These are phyloP conservation scores for Listronotus oregonensis DNA, from an alignment of 1,140 invertebrate genomes.

Conservation along the genomic window DNA sequence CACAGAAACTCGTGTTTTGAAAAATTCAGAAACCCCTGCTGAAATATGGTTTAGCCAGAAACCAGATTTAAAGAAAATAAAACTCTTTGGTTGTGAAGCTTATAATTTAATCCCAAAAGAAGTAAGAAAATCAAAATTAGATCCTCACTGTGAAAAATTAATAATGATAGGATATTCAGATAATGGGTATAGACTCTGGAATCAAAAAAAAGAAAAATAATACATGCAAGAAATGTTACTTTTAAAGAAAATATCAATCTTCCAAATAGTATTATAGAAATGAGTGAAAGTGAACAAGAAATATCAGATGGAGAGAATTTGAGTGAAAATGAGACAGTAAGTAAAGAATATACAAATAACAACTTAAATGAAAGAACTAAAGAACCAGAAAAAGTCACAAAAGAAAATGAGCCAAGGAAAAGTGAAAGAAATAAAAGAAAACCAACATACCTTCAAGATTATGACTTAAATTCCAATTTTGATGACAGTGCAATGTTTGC, in stretches of 20 bases:
- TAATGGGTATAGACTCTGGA: slow-evolving; percentile 39
- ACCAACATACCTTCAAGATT: no score
- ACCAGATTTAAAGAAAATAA: slow-evolving; percentile 34
- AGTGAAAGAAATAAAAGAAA: no score
- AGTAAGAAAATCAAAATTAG: slow-evolving; percentile 36
- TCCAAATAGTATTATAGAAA: no score
- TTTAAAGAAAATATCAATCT: slow-evolving; percentile 42
- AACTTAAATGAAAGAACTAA: no score
- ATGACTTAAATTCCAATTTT: no score
- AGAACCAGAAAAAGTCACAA: no score
- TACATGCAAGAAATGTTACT: slow-evolving; percentile 46
- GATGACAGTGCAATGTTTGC: no score
- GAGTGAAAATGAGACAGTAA: no score
- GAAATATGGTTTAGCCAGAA: slow-evolving; percentile 36
- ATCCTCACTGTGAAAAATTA: slow-evolving; percentile 35
- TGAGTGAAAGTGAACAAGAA: no score
- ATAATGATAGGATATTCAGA: slow-evolving; percentile 39
- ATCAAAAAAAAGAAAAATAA: slow-evolving; percentile 42
- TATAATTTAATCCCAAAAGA: slow-evolving; percentile 41
- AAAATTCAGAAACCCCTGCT: slow-evolving; percentile 23
- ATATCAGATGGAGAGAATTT: no score
- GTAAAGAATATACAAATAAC: no score
- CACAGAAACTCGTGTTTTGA: slow-evolving; percentile 36
- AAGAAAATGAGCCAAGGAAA: no score
- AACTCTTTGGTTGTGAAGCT: slow-evolving; percentile 49